Base-by-base conservation (phyloP, 2,888 invertebrate species). In the Gortyna flavago region DNA sequence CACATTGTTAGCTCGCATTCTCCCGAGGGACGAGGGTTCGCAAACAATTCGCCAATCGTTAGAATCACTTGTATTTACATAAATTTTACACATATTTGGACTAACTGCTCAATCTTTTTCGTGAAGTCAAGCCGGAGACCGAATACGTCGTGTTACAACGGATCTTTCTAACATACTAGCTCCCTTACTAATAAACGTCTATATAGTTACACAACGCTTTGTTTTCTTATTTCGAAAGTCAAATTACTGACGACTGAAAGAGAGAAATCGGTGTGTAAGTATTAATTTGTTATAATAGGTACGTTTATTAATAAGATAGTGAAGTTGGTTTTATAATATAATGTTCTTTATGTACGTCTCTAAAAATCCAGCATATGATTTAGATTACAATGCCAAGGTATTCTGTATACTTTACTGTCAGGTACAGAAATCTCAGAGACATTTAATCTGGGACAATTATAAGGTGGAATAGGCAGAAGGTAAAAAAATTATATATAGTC, bases 1-100 rank as follows among this genome's bases (percentile, higher is more conserved):
- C 80, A 88, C 85, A 79, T 82, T 85, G 84, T 88, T 87, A 89
- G 81, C 78, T 76, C 71, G 79, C 77, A 74, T n/a, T n/a, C 59
- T 66, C 74, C 72, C 74, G 73, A 61, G 85, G 79, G 87, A 87
- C 69, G 76, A 88, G 77, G 87, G 85, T 77, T 78, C 79, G 76
- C 85, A 86, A 78, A 87, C 82, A 84, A 86, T 87, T 89, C 87
- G 64, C 79, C 81, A 84, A 84, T 89, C 87, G 87, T 88, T 89
- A 89, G 79, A 84, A 77, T 83, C 77, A 82, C 87, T 77, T 77
- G 67, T 84, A 88, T 87, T 89, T 87, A 80, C 88, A 87, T 89
- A 85, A 76, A 87, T 85, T 85, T 85, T 87, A 77, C 75, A 82
- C 87, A 88, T 86, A 78, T 86, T 86, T 84, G 87, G 74, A 76